Evolutionary conservation across 2,888 invertebrate species (phyloP).

Genomic region (Hydriomena furcata): DNA sequence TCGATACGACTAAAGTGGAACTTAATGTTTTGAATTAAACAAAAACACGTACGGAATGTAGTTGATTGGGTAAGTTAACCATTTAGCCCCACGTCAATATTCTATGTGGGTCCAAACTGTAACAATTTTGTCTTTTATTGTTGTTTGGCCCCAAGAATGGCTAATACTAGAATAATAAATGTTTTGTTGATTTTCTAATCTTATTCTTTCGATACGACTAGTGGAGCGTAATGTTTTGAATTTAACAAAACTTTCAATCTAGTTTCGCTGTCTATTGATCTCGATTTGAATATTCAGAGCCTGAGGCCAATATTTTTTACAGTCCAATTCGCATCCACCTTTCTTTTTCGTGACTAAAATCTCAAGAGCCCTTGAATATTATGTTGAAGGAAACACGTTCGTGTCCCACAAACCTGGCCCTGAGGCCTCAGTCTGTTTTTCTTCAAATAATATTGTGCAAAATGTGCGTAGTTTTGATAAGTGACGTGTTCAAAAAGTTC

Average conservation of each 20-base stretch:
- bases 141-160: too few species aligned
- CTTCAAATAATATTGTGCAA: constrained; percentile 27
- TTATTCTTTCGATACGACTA: too few species aligned
- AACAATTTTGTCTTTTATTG: too few species aligned
- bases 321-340: constrained; percentile 52
- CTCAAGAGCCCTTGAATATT: constrained; percentile 43
- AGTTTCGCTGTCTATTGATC: constrained; percentile 46
- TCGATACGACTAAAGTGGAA: too few species aligned
- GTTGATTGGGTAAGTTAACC: too few species aligned
- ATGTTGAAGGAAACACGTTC: constrained; percentile 40
- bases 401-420: constrained; percentile 27
- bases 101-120: too few species aligned
- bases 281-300: constrained; percentile 50
- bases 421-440: constrained; percentile 22
- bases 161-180: too few species aligned
- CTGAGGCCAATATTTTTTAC: constrained; percentile 53
- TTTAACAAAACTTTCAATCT: constrained; percentile 45
- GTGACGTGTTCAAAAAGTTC: constrained; percentile 11
- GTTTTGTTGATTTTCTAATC: too few species aligned
- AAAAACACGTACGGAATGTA: too few species aligned
- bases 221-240: neutral
- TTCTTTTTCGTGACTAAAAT: constrained; percentile 55
- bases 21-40: too few species aligned
- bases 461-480: constrained; percentile 23
- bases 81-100: too few species aligned